Conservation (phyloP, 1,140 invertebrate genomes). For the Coenobita brevimanus region DNA sequence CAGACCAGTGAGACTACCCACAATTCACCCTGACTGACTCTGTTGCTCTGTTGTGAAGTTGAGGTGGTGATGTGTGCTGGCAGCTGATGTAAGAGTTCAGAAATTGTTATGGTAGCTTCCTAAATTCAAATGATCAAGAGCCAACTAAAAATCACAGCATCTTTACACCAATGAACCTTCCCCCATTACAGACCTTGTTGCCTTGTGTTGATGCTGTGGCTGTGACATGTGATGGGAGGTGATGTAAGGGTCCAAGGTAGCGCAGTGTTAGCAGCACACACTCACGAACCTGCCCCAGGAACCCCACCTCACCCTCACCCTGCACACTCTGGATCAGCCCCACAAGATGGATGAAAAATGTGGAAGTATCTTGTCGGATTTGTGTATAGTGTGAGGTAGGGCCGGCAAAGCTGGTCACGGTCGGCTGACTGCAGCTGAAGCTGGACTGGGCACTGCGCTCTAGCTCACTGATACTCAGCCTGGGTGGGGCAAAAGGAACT, state of each 20-base stretch:
- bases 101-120: no score
- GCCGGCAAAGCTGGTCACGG: not conserved
- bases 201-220: constrained; percentile 48
- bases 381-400: not conserved
- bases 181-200: constrained; percentile 31
- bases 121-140: no score
- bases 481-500: not conserved
- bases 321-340: not conserved
- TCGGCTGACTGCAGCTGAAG: not conserved
- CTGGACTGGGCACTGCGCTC: constrained; percentile 27
- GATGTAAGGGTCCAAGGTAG: constrained; percentile 30
- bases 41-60: no score
- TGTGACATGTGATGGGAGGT: constrained; percentile 50
- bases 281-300: not conserved
- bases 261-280: constrained; percentile 17
- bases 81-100: no score
- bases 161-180: not conserved
- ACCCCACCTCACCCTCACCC: not conserved
- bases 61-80: no score
- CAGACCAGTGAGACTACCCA: no score
- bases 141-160: no score
- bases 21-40: no score
- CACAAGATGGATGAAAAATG: constrained; percentile 5
- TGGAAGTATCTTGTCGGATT: constrained; percentile 9
- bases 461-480: constrained; percentile 27